Conservation (phyloP, 2,113 vertebrate genomes). For the Seriola aureovittata region DNA sequence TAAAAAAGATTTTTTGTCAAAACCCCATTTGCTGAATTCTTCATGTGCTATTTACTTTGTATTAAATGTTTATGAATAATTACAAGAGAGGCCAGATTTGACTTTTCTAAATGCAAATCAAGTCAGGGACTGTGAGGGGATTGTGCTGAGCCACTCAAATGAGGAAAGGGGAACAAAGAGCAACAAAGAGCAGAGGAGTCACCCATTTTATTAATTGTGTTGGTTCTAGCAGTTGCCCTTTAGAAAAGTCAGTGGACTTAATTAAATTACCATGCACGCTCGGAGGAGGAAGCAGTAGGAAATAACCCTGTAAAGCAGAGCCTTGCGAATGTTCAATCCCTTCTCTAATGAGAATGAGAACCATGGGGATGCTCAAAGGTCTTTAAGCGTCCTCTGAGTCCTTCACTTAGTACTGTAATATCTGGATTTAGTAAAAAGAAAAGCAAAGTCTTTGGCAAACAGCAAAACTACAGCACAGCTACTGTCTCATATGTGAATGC, state of each 20-base stretch:
- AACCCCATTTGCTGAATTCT: neutral
- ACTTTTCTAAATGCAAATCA: conserved; percentile 75
- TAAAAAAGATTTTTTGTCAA: conserved; percentile 24
- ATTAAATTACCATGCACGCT: conserved; percentile 75
- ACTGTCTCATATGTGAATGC: neutral
- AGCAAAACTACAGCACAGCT: neutral
- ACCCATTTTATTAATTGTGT: conserved; percentile 79
- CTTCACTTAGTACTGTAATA: conserved; percentile 33
- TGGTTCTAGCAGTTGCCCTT: conserved; percentile 73
- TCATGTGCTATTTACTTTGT: conserved; percentile 41
- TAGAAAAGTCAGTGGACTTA: conserved; percentile 75
- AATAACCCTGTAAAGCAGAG: conserved; percentile 47
- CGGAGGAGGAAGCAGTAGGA: conserved; percentile 44
- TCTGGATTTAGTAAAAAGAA: conserved; percentile 20
- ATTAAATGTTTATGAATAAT: conserved; percentile 61
- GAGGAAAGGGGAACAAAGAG: conserved; percentile 66
- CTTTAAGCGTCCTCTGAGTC: conserved; percentile 41
- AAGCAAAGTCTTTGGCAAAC: neutral
- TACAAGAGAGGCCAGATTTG: conserved; percentile 54
- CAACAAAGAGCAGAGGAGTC: conserved; percentile 71
- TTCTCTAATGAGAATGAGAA: conserved; percentile 53
- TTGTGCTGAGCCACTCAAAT: conserved; percentile 59
- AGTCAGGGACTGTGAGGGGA: conserved; percentile 30
- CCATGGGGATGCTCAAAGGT: conserved; percentile 44
- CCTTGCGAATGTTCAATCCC: conserved; percentile 14